phyloP scores from a whole-genome alignment of 2,888 invertebrate species.

The Lymantria dispar region DNA sequence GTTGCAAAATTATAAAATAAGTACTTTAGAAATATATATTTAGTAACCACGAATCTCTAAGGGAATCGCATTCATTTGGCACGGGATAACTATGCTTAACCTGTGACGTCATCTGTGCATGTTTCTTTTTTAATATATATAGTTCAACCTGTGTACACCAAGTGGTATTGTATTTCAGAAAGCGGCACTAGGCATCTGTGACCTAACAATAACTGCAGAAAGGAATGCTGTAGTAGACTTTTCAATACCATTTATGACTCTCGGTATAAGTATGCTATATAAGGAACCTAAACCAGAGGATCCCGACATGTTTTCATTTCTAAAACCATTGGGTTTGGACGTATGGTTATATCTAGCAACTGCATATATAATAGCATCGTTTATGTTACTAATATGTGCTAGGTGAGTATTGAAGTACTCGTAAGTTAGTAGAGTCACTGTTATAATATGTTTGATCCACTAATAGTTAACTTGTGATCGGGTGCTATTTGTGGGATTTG shows the following conservation, averaged over 20 bases:
- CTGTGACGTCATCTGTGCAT: too few species aligned
- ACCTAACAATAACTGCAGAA: slow-evolving; percentile 95
- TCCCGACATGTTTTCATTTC: slow-evolving; percentile 94
- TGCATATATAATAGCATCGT: slow-evolving; percentile 91
- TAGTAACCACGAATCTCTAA: too few species aligned
- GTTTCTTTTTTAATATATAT: too few species aligned
- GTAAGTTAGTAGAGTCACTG: too few species aligned
- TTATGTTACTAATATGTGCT: slow-evolving; percentile 91
- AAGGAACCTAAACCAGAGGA: slow-evolving; percentile 88
- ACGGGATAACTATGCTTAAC: too few species aligned
- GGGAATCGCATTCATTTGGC: too few species aligned
- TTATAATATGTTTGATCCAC: too few species aligned
- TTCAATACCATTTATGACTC: slow-evolving; percentile 97
- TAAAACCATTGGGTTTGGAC: slow-evolving; percentile 90
- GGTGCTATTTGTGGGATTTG: too few species aligned
- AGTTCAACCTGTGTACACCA: too few species aligned
- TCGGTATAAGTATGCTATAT: slow-evolving; percentile 94
- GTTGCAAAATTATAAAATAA: too few species aligned
- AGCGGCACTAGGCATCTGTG: slow-evolving; percentile 96
- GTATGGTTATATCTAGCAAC: slow-evolving; percentile 95
- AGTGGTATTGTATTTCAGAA: slow-evolving; percentile 86
- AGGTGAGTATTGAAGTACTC: slow-evolving; percentile 71
- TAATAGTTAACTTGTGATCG: too few species aligned
- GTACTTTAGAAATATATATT: too few species aligned
- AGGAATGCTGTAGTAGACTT: slow-evolving; percentile 94